Evolutionary conservation across 2,113 vertebrate genomes (phyloP).

Genomic region (Carassius auratus): DNA sequence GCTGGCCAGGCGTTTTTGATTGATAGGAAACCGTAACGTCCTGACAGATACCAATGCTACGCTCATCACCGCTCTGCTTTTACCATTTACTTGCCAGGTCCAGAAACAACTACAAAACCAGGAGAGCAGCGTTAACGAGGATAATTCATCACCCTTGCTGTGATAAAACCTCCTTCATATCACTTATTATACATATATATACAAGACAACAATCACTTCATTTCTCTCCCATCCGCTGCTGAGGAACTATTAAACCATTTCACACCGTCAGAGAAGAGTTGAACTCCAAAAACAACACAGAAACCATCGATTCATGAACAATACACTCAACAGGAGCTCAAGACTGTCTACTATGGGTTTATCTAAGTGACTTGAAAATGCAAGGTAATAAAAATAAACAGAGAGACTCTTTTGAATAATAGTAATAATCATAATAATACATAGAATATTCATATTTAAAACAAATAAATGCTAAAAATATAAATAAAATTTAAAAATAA

Average conservation of each 20-base stretch:
- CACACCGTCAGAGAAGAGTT: not conserved
- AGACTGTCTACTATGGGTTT: not conserved
- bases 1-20: conserved; percentile 31
- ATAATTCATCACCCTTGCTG: conserved; percentile 41
- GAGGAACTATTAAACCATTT: conserved; percentile 12
- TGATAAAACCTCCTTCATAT: conserved; percentile 38
- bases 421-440: no score
- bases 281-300: not conserved
- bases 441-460: no score
- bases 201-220: not conserved
- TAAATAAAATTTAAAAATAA: no score
- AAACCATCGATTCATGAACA: not conserved
- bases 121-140: conserved; percentile 53
- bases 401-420: no score
- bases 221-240: conserved; percentile 7
- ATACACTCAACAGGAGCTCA: not conserved
- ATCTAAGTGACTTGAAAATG: no score
- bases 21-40: conserved; percentile 27
- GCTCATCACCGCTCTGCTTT: conserved; percentile 36
- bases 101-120: conserved; percentile 20
- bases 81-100: conserved; percentile 48
- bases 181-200: conserved; percentile 20
- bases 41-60: conserved; percentile 19
- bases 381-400: no score
- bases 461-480: no score